These are phyloP conservation scores for Pollenia amentaria DNA, from an alignment of 2,888 invertebrate genomes.

Conservation along the genomic window DNA sequence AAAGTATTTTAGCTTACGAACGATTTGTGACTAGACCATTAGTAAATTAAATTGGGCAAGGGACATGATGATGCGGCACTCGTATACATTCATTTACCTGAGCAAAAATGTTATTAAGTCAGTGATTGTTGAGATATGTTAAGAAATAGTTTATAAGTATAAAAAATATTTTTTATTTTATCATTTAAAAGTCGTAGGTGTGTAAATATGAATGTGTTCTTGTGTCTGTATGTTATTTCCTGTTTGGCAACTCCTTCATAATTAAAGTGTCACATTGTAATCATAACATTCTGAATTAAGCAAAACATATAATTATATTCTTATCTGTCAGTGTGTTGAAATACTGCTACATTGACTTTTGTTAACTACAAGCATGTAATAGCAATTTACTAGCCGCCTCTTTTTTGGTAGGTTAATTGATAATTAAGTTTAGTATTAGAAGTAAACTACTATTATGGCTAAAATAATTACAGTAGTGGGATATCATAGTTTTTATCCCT, in stretches of 20 bases:
- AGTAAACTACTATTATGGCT: no score
- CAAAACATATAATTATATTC: slow-evolving; percentile 42
- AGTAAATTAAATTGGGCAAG: neutral
- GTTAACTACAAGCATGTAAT: slow-evolving; percentile 20
- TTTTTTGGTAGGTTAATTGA: neutral
- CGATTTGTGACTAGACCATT: slow-evolving; percentile 17
- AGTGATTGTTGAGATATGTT: neutral
- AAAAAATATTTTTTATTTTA: neutral
- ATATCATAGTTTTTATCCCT: no score
- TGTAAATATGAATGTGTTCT: neutral
- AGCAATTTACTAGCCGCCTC: neutral
- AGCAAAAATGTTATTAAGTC: no score
- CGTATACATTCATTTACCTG: neutral
- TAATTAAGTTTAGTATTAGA: neutral
- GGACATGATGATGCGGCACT: neutral
- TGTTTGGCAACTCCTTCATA: slow-evolving; percentile 34
- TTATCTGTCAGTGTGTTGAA: neutral
- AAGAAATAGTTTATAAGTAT: neutral
- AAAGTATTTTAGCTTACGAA: slow-evolving; percentile 31
- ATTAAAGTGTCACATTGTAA: slow-evolving; percentile 58
- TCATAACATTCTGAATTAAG: slow-evolving; percentile 32
- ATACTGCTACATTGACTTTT: slow-evolving; percentile 28
- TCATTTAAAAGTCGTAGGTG: neutral
- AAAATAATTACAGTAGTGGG: no score
- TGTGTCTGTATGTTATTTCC: neutral